Conservation (phyloP, 2,797 vertebrate genomes). For the Prionace glauca region DNA sequence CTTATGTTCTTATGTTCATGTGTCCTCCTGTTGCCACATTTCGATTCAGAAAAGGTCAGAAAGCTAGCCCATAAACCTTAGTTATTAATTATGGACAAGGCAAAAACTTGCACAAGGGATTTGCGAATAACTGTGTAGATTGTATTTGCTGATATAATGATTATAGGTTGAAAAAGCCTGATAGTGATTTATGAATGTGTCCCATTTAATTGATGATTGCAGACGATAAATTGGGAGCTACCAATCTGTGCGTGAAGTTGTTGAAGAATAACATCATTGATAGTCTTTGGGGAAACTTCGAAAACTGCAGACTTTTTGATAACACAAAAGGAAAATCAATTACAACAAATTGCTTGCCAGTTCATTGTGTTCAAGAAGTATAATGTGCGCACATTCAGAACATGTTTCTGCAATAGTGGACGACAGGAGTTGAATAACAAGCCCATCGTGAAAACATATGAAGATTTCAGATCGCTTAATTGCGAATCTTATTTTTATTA, state of each 20-base stretch:
- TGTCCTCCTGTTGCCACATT: too few species aligned
- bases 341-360: background rate
- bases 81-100: background rate
- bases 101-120: background rate
- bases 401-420: background rate
- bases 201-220: background rate
- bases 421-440: background rate
- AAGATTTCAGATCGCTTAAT: background rate
- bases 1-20: too few species aligned
- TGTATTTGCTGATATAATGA: background rate
- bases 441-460: background rate
- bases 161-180: background rate
- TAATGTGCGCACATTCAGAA: background rate
- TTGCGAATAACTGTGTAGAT: background rate
- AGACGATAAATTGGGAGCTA: background rate
- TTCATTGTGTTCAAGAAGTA: background rate
- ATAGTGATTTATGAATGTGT: background rate
- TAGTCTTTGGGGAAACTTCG: background rate
- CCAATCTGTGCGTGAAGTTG: background rate
- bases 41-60: background rate
- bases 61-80: background rate
- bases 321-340: background rate
- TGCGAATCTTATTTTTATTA: background rate
- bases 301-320: constrained; percentile 9
- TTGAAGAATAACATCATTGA: background rate